Percentiles rank a stretch among this genome's conserved stretches.
These are phyloP conservation scores for Epirrhoe tristata DNA, from an alignment of 2,888 invertebrate species.

Conservation along the genomic window DNA sequence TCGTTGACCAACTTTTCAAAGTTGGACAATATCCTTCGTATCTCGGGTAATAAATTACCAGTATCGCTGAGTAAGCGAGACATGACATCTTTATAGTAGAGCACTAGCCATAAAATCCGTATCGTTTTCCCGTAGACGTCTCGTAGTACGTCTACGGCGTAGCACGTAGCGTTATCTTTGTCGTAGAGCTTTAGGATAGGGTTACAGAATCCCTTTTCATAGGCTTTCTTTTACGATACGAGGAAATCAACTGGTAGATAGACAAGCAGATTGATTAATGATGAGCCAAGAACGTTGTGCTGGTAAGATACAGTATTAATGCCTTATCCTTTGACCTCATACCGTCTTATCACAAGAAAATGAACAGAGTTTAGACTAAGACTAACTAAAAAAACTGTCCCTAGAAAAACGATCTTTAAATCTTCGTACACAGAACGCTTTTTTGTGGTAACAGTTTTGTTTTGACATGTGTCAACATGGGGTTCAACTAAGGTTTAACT, in stretches of 20 bases:
- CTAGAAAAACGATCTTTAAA: too few species aligned
- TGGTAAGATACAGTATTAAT: slow-evolving; percentile 7
- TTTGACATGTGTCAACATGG: too few species aligned
- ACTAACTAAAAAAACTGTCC: too few species aligned
- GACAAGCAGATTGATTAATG: slow-evolving; percentile 17
- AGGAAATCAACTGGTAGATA: slow-evolving; percentile 20
- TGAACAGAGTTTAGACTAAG: too few species aligned
- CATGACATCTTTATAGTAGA: slow-evolving; percentile 38
- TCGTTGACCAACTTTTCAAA: slow-evolving; percentile 44
- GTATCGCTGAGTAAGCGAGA: slow-evolving; percentile 39
- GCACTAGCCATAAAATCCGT: slow-evolving; percentile 31
- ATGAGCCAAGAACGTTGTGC: slow-evolving; percentile 20
- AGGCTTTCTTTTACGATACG: slow-evolving; percentile 18
- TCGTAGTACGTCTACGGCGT: slow-evolving; percentile 29
- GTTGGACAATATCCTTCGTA: slow-evolving; percentile 39
- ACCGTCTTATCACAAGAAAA: too few species aligned
- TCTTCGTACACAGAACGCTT: too few species aligned
- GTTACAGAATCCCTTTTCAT: slow-evolving; percentile 15
- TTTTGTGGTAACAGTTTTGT: too few species aligned
- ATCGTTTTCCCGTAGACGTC: slow-evolving; percentile 17
- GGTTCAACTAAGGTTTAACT: too few species aligned
- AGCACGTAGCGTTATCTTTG: slow-evolving; percentile 31
- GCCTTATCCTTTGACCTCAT: background rate
- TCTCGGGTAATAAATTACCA: slow-evolving; percentile 43
- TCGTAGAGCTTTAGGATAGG: slow-evolving; percentile 19